Base-by-base conservation (phyloP, 2,113 vertebrate genomes). In the Illadopsis cleaveri region DNA sequence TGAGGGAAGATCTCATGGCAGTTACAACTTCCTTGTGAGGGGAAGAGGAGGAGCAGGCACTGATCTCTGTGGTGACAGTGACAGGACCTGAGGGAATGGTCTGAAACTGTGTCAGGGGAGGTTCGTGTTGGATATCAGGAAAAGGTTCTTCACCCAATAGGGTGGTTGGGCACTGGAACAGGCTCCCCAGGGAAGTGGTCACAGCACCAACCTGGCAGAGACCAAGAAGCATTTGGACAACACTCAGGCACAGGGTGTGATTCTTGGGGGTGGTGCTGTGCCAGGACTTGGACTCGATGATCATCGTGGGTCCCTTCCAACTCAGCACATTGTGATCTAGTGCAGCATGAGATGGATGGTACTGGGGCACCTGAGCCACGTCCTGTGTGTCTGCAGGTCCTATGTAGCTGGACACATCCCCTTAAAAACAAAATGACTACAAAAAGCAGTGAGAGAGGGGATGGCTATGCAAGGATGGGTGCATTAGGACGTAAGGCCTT, bases 161-260 rank as follows among this genome's bases (percentile, higher is more conserved):
- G 7, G 27, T 27, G 17, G 5, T 0, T 66, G 35, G 9, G 25
- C 71, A 42, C 21, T 58, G 53, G 31, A 18, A 44, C 44, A 58
- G 24, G 2, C 19, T 58, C 5, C 3, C 9, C 11, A 37, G 53
- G 22, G 17, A 2, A 27, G 11, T 18, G 37, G 6, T 15, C 53
- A 58, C 62, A 68, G 62, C 45, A 68, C 11, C 9, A 42, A 3
- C 37, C 37, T 58, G 44, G 10, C 27, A 25, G 37, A 77, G 27
- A 0, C 0, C 31, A 37, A 35, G 31, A 6, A 51, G 44, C 1
- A 0, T 68, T 51, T 37, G 7, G 4, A 33, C 37, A 77, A 1
- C 27, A 60, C 44, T 37, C 37, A 33, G 72, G 15, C 9, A 51
- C 33, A 5, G 0, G 21, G 44, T 57, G 44, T 37, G 44, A 50